These are phyloP conservation scores for Rhinogobio ventralis DNA, from an alignment of 2,797 vertebrate species.

Conservation along the genomic window DNA sequence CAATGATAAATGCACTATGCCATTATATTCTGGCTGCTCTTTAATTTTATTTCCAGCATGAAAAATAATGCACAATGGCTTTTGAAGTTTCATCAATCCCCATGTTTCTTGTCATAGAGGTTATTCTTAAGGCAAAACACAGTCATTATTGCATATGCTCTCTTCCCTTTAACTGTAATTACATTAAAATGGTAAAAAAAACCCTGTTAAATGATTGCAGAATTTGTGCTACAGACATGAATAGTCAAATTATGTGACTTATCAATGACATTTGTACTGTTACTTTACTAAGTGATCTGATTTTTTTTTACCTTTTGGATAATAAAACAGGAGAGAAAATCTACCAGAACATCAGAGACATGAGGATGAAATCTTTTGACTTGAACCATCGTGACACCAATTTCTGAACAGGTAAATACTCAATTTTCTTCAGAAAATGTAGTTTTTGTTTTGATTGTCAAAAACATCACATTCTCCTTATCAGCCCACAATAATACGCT, in stretches of 20 bases:
- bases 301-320: not conserved
- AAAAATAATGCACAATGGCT: not conserved
- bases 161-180: not conserved
- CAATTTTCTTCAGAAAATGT: not conserved
- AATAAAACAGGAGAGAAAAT: not conserved
- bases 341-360: not conserved
- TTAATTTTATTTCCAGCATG: not conserved
- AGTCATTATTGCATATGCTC: not conserved
- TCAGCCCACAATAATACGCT: not conserved
- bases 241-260: not conserved
- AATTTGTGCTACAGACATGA: not conserved
- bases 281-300: not conserved
- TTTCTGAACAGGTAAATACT: not conserved
- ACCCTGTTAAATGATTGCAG: not conserved
- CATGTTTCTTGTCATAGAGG: not conserved
- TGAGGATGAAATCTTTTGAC: not conserved
- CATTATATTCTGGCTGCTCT: not conserved
- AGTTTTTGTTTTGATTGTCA: not conserved
- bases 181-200: not conserved
- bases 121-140: not conserved
- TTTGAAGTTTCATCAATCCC: not conserved
- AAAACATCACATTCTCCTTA: not conserved
- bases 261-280: not conserved
- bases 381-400: not conserved
- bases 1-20: not conserved